Evolutionary conservation across 2,888 invertebrate species (phyloP).

Genomic region (Deroplatys truncata): DNA sequence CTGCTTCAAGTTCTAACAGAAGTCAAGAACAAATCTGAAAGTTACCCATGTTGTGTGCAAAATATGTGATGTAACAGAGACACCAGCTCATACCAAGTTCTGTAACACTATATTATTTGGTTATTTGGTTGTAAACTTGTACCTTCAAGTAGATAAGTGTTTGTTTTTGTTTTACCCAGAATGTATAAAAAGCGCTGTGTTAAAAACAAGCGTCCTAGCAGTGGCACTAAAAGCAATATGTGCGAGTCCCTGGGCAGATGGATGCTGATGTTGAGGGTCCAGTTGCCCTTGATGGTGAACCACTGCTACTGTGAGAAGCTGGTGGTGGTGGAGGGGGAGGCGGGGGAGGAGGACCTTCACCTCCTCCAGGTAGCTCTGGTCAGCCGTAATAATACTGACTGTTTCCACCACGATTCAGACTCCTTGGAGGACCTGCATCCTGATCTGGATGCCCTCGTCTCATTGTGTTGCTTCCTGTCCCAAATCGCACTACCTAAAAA

Average conservation of each 20-base stretch:
- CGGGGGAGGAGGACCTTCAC: slow-evolving; percentile 17
- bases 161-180: neutral
- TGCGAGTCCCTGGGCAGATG: slow-evolving; percentile 51
- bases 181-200: neutral
- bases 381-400: slow-evolving; percentile 74
- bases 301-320: neutral
- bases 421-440: slow-evolving; percentile 52
- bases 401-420: slow-evolving; percentile 60
- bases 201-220: neutral
- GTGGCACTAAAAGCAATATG: slow-evolving; percentile 53
- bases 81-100: neutral
- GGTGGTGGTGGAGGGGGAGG: slow-evolving; percentile 12
- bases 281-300: slow-evolving; percentile 10
- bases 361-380: slow-evolving; percentile 41
- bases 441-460: slow-evolving; percentile 18
- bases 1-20: neutral
- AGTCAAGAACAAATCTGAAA: neutral
- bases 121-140: neutral
- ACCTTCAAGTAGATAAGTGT: neutral
- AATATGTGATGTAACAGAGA: neutral
- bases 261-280: slow-evolving; percentile 3
- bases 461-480: slow-evolving; percentile 42
- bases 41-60: no score
- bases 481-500: slow-evolving; percentile 40
- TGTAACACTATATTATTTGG: neutral